Evolutionary conservation across 2,888 invertebrate species (phyloP).

Genomic region (Troilus luridus): DNA sequence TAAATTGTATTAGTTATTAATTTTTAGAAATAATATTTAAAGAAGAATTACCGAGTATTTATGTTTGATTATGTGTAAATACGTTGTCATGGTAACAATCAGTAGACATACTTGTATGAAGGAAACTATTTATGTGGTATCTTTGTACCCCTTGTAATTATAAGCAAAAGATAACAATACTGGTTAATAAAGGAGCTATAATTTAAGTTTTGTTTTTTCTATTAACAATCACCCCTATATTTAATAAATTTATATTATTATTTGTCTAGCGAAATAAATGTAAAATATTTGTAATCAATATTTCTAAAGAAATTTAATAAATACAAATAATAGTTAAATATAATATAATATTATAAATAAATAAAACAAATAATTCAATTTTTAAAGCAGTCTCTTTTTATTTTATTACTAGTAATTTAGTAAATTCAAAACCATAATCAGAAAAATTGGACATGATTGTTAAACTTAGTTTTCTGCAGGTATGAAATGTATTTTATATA

Average conservation of each 20-base stretch:
- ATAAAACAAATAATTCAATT: no score
- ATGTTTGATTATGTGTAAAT: constrained; percentile 48
- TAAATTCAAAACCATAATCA: no score
- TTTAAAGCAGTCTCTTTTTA: no score
- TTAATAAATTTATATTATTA: neutral
- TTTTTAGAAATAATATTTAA: constrained; percentile 27
- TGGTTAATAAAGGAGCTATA: constrained; percentile 55
- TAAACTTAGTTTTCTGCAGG: no score
- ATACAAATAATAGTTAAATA: no score
- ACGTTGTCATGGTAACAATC: constrained; percentile 56
- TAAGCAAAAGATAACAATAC: constrained; percentile 37
- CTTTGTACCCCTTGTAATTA: constrained; percentile 59
- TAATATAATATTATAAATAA: no score
- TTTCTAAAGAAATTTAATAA: no score
- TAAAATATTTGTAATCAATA: no score
- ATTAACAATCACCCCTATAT: neutral
- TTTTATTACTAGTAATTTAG: no score
- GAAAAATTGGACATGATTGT: no score
- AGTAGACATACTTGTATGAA: constrained; percentile 48
- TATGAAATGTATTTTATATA: no score
- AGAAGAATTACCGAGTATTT: neutral
- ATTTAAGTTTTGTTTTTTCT: constrained; percentile 15
- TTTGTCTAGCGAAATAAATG: no score
- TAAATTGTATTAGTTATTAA: constrained; percentile 26
- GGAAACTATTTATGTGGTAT: constrained; percentile 50